Evolutionary conservation across 2,888 invertebrate genomes (phyloP).

Genomic region (Napeogenes inachia): DNA sequence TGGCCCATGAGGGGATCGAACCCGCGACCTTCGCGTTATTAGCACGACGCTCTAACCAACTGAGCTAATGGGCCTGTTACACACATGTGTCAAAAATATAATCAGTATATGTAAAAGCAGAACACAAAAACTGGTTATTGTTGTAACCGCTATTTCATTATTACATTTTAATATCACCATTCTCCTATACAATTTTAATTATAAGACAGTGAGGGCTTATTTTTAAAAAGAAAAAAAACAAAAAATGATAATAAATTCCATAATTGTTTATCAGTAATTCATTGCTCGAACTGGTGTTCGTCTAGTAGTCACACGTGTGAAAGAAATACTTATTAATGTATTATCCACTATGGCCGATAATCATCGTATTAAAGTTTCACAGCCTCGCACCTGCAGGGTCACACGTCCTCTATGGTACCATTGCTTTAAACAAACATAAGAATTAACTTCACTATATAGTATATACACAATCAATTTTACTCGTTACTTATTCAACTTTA

Average conservation of each 20-base stretch:
- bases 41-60: slow-evolving; percentile 49
- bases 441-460: not conserved
- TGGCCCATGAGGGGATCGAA: slow-evolving; percentile 39
- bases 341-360: slow-evolving; percentile 13
- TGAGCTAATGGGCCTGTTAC: slow-evolving; percentile 38
- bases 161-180: too few relatives aligned
- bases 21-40: slow-evolving; percentile 50
- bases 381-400: slow-evolving; percentile 21
- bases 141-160: too few relatives aligned
- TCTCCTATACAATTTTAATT: too few relatives aligned
- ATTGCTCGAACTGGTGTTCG: too few relatives aligned
- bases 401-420: slow-evolving; percentile 13
- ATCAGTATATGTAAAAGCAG: not conserved
- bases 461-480: not conserved
- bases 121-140: too few relatives aligned
- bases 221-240: too few relatives aligned
- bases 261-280: too few relatives aligned
- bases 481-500: not conserved
- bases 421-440: not conserved
- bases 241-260: too few relatives aligned
- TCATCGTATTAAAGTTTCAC: slow-evolving; percentile 26
- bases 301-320: slow-evolving; percentile 4
- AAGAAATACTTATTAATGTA: slow-evolving; percentile 17
- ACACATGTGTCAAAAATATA: not conserved
- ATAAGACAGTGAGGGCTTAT: too few relatives aligned